Base-by-base conservation (phyloP, 2,888 invertebrate genomes). In the Lapara coniferarum region DNA sequence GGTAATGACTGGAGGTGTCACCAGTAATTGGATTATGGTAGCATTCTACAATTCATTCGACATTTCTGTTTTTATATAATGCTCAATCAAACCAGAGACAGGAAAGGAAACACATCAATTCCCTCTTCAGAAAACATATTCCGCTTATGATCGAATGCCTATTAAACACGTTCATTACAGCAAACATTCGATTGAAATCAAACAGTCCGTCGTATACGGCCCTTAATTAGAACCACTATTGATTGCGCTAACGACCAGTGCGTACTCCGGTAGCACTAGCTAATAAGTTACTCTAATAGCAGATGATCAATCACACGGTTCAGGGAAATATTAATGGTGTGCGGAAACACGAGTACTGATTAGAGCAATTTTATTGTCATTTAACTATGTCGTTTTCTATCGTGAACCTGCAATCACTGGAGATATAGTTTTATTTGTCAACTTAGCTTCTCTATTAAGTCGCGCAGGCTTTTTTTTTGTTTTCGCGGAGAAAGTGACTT, bases 251-350 rank as follows among this genome's bases (percentile, higher is more conserved):
- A 68, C 58, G 58, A 68, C 14, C 53, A 44, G 52, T 58, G 52
- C 68, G 68, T 69, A 69, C 51, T 69, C 30, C 53, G 59, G 68
- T 67, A 56, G 67, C 67, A n/a, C 16, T 67, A 19, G 44, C 44
- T 55, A 67, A 67, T 69, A 49, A 59, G 68, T 69, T 53, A 52
- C 59, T 63, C 53, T 59, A 53, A 44, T 53, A 59, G 51, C 68
- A 16, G 14, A 52, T 59, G 51, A 63, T 63, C 53, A 69, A 68
- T 69, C 68, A 69, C 46, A 19, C 46, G 13, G 46, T 51, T 69
- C 53, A 63, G 53, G 59, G 63, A 69, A 69, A 69, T 53, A 63
- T 44, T 53, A 44, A 44, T 53, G 53, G 59, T 25, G 51, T 49
- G 63, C 53, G 49, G 63, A 63, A 68, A 69, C 30, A 66, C 37